Conservation (phyloP, 1,140 invertebrate species). For the Camponotus pennsylvanicus region DNA sequence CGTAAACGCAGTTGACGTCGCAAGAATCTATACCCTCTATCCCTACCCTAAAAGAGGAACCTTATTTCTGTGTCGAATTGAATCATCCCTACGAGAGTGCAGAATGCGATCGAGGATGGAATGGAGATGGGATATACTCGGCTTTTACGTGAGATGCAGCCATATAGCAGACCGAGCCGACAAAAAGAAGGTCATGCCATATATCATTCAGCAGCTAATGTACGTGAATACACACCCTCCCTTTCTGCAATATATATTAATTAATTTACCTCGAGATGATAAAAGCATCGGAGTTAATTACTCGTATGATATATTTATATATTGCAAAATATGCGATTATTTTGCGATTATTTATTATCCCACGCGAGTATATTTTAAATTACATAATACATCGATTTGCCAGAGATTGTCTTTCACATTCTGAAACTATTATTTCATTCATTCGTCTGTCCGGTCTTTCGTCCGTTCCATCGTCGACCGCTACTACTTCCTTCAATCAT, state of each 20-base stretch:
- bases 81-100: constrained; percentile 55
- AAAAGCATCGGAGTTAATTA: not conserved
- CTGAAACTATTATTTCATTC: constrained; percentile 59
- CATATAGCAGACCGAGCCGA: constrained; percentile 7
- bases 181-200: constrained; percentile 23
- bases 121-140: constrained; percentile 25
- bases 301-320: not conserved
- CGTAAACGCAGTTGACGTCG: constrained; percentile 54
- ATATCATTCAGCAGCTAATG: constrained; percentile 33
- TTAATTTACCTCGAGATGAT: constrained; percentile 31
- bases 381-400: not conserved
- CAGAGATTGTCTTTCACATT: not conserved
- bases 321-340: not conserved
- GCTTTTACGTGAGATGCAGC: constrained; percentile 57
- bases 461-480: constrained; percentile 15
- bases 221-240: constrained; percentile 1
- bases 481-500: not conserved
- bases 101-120: constrained; percentile 38
- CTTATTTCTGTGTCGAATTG: constrained; percentile 64
- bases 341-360: not conserved
- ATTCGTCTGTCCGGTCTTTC: constrained; percentile 48
- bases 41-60: constrained; percentile 54
- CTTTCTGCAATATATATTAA: not conserved
- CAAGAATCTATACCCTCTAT: constrained; percentile 61
- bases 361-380: not conserved